Evolutionary conservation across 2,797 vertebrate species (phyloP), one percentile per base, ranked within the genome.

Genomic region (Champsocephalus esox): DNA sequence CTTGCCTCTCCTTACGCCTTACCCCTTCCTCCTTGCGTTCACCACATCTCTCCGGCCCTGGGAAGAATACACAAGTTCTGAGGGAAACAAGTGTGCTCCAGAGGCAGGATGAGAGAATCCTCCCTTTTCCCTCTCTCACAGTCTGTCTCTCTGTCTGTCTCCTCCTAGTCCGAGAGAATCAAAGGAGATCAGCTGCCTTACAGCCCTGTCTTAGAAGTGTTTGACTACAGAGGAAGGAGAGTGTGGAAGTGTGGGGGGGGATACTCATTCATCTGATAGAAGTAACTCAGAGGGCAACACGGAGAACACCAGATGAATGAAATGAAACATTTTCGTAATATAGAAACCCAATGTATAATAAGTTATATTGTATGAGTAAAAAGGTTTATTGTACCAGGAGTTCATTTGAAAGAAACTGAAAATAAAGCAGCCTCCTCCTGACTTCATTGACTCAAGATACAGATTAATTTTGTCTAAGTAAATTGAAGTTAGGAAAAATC

Each of bases 31-130:
- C 56, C 32, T 50, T 57, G 17, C 3, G 12, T 67, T 80, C 81
- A 14, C 65, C 2, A 17, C 70, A 76, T 80, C 52, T 52, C 73
- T 59, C 64, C 56, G n/a, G 81, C 76, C 84, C 70, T 89, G 85
- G 83, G 87, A 87, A 89, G 89, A 88, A 88, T 82, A 71, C 83
- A 59, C 16, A 92, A 82, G 77, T 91, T 90, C 83, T 83, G 75
- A 89, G 77, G 82, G 76, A 87, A 85, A 84, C 71, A 73, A 85
- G 74, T 75, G 81, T 66, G 73, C 78, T 65, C 50, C n/a, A 62
- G 66, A 73, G 17, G 67, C 80, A 75, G 82, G 79, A 88, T 89
- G 82, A 85, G 83, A 86, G 61, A 65, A 77, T 54, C 14, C 62
- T 75, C 73, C 45, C 24, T 3, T 74, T 80, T 76, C 79, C 71